These are phyloP conservation scores for Laticauda colubrina DNA, from an alignment of 2,113 vertebrate species.

Conservation along the genomic window DNA sequence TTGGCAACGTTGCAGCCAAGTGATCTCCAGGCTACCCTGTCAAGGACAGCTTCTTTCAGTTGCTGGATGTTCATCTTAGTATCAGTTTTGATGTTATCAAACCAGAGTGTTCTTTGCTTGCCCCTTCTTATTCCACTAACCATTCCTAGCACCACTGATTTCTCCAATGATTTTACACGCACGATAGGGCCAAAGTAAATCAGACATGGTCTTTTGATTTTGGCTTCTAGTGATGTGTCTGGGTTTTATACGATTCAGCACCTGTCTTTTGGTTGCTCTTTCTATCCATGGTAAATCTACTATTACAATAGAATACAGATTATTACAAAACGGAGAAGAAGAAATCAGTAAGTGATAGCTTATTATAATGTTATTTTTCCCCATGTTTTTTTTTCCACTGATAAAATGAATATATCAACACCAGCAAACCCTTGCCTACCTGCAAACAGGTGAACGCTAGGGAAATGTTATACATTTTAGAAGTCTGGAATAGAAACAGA, in stretches of 20 bases:
- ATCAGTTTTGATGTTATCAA: background rate
- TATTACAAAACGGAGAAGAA: background rate
- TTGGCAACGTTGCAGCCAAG: background rate
- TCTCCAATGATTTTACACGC: background rate
- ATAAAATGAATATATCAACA: background rate
- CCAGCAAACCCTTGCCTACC: background rate
- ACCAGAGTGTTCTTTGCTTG: background rate
- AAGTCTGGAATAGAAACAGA: background rate
- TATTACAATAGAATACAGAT: background rate
- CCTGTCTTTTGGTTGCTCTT: background rate
- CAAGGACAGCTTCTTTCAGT: background rate
- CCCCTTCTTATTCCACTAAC: background rate
- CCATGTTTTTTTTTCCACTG: background rate
- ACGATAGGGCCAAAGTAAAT: background rate
- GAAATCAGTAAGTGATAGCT: background rate
- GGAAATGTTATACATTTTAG: background rate
- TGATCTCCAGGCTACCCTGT: background rate
- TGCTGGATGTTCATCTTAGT: no score
- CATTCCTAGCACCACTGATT: background rate
- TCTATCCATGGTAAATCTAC: background rate
- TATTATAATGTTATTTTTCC: background rate
- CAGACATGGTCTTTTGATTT: background rate
- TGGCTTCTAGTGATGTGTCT: background rate
- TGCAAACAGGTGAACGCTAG: background rate
- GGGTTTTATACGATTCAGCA: background rate